Percentiles rank a stretch among this genome's conserved stretches.
Evolutionary conservation across 2,888 invertebrate genomes (phyloP).

Genomic region (Sesia apiformis): DNA sequence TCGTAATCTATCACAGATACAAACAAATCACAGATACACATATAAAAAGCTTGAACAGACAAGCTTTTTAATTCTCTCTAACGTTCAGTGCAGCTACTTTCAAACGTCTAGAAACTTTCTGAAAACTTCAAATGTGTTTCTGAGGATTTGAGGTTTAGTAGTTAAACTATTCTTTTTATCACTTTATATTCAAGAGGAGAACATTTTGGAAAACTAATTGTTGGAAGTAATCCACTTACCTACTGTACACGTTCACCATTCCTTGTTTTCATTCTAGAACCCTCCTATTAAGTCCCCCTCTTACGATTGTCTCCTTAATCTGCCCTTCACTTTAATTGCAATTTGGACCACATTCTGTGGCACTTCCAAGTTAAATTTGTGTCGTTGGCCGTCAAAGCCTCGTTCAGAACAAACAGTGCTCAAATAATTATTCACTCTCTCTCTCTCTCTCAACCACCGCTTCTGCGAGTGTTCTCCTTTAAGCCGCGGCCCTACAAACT

Average conservation of each 20-base stretch:
- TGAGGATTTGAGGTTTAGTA: background rate
- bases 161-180: slow-evolving; percentile 6
- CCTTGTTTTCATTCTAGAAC: slow-evolving; percentile 42
- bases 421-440: slow-evolving; percentile 14
- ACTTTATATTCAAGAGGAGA: slow-evolving; percentile 15
- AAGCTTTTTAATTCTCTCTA: too few relatives aligned
- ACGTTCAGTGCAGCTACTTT: too few relatives aligned
- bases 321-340: slow-evolving; percentile 30
- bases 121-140: too few relatives aligned
- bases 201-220: slow-evolving; percentile 48
- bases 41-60: too few relatives aligned
- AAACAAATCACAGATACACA: too few relatives aligned
- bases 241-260: slow-evolving; percentile 23
- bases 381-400: slow-evolving; percentile 9
- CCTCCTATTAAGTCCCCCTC: slow-evolving; percentile 33
- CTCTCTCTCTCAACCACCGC: slow-evolving; percentile 15
- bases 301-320: slow-evolving; percentile 22
- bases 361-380: background rate
- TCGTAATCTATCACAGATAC: too few relatives aligned
- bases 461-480: slow-evolving; percentile 29
- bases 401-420: slow-evolving; percentile 9
- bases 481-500: slow-evolving; percentile 27
- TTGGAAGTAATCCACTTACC: slow-evolving; percentile 47
- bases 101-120: too few relatives aligned
- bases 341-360: slow-evolving; percentile 33